These are phyloP conservation scores for Odobenus rosmarus DNA, from an alignment of 2,113 vertebrate species.

Conservation along the genomic window DNA sequence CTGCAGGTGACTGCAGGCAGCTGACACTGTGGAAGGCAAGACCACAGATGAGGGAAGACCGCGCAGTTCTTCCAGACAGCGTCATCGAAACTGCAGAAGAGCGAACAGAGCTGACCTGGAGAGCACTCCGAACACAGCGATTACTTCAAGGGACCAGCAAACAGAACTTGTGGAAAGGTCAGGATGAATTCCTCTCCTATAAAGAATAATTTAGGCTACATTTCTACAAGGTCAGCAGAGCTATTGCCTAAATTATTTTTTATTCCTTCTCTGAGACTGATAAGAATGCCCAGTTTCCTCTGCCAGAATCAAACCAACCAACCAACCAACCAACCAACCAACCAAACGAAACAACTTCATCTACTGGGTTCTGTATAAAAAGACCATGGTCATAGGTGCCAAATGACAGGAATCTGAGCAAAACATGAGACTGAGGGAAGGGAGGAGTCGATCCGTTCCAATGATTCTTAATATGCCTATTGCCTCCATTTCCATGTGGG, in stretches of 20 bases:
- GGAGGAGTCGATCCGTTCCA: neutral
- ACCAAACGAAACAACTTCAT: neutral
- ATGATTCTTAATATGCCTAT: neutral
- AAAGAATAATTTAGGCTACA: neutral
- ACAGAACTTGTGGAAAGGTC: neutral
- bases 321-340: neutral
- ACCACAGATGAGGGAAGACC: neutral
- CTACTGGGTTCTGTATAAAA: neutral
- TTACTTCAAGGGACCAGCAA: neutral
- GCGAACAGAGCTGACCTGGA: rapidly evolving
- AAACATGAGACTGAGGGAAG: neutral
- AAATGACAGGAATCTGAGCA: neutral
- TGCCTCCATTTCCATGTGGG: neutral
- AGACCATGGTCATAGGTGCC: neutral
- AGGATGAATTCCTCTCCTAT: neutral
- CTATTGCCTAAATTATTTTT: neutral
- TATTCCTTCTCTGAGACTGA: neutral
- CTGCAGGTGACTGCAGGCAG: neutral
- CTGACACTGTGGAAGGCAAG: neutral
- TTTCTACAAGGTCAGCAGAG: neutral
- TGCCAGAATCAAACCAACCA: neutral
- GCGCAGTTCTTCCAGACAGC: too few relatives aligned
- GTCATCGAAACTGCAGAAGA: rapidly evolving
- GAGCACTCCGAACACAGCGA: neutral
- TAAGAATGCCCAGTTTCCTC: neutral